phyloP scores from a whole-genome alignment of 2,888 invertebrate genomes.

The Stomorhina lunata region DNA sequence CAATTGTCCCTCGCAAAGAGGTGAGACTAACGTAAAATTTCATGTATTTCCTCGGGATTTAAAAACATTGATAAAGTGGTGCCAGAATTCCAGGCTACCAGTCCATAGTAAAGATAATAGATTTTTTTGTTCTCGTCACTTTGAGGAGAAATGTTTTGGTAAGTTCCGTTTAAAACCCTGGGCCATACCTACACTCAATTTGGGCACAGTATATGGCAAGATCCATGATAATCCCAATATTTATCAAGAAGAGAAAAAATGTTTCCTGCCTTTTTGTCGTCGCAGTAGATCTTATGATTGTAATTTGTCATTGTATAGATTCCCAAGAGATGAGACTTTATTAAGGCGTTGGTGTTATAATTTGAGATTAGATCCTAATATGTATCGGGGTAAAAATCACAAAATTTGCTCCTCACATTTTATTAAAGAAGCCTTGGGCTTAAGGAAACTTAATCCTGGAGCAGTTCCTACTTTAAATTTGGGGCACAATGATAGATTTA shows the following conservation, averaged over 20 bases:
- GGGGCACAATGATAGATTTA: slow-evolving; percentile 75
- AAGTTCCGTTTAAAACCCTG: slow-evolving; percentile 76
- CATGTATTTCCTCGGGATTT: slow-evolving; percentile 76
- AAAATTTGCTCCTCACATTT: slow-evolving; percentile 77
- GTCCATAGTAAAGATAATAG: slow-evolving; percentile 75
- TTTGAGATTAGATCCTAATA: slow-evolving; percentile 73
- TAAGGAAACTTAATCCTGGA: slow-evolving; percentile 75
- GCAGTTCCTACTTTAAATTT: slow-evolving; percentile 75
- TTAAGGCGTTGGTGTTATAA: slow-evolving; percentile 76
- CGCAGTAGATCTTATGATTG: slow-evolving; percentile 76
- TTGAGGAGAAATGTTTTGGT: slow-evolving; percentile 76
- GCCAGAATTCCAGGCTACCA: slow-evolving; percentile 75
- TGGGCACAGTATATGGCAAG: slow-evolving; percentile 75
- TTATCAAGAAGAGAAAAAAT: slow-evolving; percentile 76
- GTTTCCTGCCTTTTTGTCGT: slow-evolving; percentile 74
- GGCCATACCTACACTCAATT: slow-evolving; percentile 75
- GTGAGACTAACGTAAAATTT: slow-evolving; percentile 76
- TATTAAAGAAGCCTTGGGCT: slow-evolving; percentile 75
- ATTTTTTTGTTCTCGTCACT: slow-evolving; percentile 76
- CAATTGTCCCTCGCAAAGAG: slow-evolving; percentile 74
- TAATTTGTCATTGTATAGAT: slow-evolving; percentile 75
- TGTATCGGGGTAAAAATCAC: slow-evolving; percentile 76
- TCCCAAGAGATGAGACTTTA: slow-evolving; percentile 74
- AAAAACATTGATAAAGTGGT: slow-evolving; percentile 76
- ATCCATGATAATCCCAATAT: slow-evolving; percentile 77